A percentile compares a stretch with the other conserved stretches of the same genome.
Conservation (phyloP, 2,113 vertebrate species). For the Microcebus lehilahytsara region DNA sequence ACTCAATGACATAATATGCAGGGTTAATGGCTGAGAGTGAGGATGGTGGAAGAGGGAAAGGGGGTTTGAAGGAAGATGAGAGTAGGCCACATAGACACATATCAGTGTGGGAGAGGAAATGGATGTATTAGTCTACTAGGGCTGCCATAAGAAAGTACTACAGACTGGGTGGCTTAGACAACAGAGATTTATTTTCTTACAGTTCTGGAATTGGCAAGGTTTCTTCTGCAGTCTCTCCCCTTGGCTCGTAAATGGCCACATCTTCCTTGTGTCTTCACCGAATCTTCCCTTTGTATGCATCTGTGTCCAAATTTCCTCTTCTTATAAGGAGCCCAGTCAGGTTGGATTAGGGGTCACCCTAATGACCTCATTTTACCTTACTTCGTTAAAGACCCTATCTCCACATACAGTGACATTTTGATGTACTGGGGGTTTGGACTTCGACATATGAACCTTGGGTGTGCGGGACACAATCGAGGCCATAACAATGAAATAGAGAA, state of each 20-base stretch:
- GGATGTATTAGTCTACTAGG: neutral
- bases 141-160: neutral
- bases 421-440: neutral
- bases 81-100: neutral
- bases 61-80: neutral
- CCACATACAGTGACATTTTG: neutral
- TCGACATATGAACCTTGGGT: neutral
- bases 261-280: neutral
- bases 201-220: neutral
- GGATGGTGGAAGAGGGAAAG: neutral
- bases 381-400: neutral
- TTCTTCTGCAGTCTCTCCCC: neutral
- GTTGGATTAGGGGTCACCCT: neutral
- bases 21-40: neutral
- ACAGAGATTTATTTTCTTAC: neutral
- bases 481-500: neutral
- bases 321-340: neutral
- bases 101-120: neutral
- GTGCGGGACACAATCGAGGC: neutral
- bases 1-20: neutral
- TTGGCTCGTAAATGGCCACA: no score
- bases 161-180: neutral
- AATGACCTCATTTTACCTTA: neutral
- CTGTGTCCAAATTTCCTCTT: neutral
- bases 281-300: neutral